Conservation (phyloP, 1,140 invertebrate species). For the Hydropsyche tenuis region DNA sequence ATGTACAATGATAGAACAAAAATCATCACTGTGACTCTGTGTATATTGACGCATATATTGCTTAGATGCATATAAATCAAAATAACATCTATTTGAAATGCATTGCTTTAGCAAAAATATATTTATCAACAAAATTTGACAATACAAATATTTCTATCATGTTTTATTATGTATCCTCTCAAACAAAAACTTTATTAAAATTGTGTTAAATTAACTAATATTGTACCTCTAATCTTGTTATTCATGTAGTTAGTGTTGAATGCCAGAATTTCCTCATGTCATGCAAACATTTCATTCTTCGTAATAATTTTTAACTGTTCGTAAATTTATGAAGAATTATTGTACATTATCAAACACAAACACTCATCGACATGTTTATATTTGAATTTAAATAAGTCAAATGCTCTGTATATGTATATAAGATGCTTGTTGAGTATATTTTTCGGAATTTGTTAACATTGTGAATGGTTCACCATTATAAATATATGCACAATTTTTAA, state of each 20-base stretch:
- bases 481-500: conserved; percentile 15
- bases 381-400: conserved; percentile 5
- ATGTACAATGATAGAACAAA: too few relatives aligned
- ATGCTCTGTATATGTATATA: conserved; percentile 10
- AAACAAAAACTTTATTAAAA: conserved; percentile 33
- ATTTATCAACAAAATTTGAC: conserved; percentile 46
- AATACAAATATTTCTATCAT: conserved; percentile 49
- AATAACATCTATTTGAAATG: too few relatives aligned
- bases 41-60: too few relatives aligned
- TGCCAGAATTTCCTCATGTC: conserved; percentile 49
- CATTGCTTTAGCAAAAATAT: conserved; percentile 5
- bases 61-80: too few relatives aligned
- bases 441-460: conserved; percentile 13
- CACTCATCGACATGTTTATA: conserved; percentile 5
- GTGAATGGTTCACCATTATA: not conserved
- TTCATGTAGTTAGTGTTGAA: conserved; percentile 49
- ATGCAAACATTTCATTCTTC: conserved; percentile 31
- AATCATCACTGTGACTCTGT: too few relatives aligned
- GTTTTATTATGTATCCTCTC: conserved; percentile 40
- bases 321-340: conserved; percentile 29
- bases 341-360: conserved; percentile 16
- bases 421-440: conserved; percentile 21
- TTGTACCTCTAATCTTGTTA: conserved; percentile 49
- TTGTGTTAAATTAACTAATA: conserved; percentile 42
- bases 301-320: not conserved